Evolutionary conservation across 2,113 vertebrate species (phyloP).

Genomic region (Puntigrus tetrazona): DNA sequence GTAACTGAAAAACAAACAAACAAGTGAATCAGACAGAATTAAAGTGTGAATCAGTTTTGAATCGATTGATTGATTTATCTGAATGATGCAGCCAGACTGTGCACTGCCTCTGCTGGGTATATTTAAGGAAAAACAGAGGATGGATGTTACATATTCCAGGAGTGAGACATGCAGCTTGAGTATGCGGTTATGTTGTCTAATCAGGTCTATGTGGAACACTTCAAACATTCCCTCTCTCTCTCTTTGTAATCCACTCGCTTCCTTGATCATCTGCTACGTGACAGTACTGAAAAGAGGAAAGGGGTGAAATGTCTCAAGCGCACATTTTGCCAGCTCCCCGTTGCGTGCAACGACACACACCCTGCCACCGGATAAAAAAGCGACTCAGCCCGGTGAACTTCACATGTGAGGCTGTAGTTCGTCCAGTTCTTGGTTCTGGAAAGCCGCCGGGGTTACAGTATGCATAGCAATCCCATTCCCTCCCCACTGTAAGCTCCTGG

Average conservation of each 20-base stretch:
- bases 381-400: neutral
- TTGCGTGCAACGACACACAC: neutral
- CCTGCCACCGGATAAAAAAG: neutral
- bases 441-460: slow-evolving; percentile 4
- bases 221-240: slow-evolving; percentile 54
- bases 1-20: neutral
- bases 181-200: slow-evolving; percentile 57
- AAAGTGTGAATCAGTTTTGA: neutral
- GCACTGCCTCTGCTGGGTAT: neutral
- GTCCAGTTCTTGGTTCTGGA: neutral
- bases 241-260: slow-evolving; percentile 43
- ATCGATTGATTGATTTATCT: neutral
- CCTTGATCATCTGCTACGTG: slow-evolving; percentile 34
- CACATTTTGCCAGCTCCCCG: neutral
- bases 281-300: slow-evolving; percentile 34
- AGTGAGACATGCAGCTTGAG: slow-evolving; percentile 45
- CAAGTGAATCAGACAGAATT: neutral
- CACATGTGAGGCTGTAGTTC: neutral
- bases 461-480: slow-evolving; percentile 51
- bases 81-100: neutral
- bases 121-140: slow-evolving; percentile 6
- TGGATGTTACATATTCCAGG: slow-evolving; percentile 6
- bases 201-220: slow-evolving; percentile 56
- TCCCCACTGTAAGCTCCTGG: slow-evolving; percentile 48
- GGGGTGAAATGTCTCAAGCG: neutral